These are phyloP conservation scores for Ectemnius continuus DNA, from an alignment of 2,888 invertebrate species.

Conservation along the genomic window DNA sequence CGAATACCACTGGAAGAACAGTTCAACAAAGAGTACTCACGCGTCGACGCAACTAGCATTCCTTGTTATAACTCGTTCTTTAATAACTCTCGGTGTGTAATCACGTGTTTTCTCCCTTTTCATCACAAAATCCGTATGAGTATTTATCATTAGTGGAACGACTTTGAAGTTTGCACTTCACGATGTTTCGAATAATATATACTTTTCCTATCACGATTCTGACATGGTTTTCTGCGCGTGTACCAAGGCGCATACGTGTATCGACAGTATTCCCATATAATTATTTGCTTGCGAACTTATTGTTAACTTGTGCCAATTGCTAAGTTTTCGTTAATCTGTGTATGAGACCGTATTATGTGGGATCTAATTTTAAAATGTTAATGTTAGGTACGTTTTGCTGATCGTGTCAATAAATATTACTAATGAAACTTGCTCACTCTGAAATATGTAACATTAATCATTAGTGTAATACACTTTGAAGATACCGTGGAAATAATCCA, in stretches of 20 bases:
- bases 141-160: conserved; percentile 12
- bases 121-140: conserved; percentile 11
- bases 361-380: background rate
- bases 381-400: no score
- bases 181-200: conserved; percentile 2
- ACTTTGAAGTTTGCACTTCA: conserved; percentile 15
- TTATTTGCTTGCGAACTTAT: conserved; percentile 11
- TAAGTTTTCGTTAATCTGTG: conserved; percentile 2
- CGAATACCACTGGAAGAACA: conserved; percentile 10
- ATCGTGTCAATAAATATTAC: no score
- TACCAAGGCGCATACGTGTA: background rate
- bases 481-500: no score
- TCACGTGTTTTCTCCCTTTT: conserved; percentile 8
- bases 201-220: background rate
- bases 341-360: background rate
- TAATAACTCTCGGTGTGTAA: conserved; percentile 21
- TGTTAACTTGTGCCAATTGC: conserved; percentile 9
- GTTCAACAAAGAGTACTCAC: conserved; percentile 10
- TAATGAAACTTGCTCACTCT: no score
- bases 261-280: background rate
- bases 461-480: no score
- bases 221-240: background rate
- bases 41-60: background rate
- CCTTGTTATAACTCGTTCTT: background rate
- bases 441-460: no score